phyloP scores from a whole-genome alignment of 2,797 vertebrate genomes.

The Crenuchus spilurus region DNA sequence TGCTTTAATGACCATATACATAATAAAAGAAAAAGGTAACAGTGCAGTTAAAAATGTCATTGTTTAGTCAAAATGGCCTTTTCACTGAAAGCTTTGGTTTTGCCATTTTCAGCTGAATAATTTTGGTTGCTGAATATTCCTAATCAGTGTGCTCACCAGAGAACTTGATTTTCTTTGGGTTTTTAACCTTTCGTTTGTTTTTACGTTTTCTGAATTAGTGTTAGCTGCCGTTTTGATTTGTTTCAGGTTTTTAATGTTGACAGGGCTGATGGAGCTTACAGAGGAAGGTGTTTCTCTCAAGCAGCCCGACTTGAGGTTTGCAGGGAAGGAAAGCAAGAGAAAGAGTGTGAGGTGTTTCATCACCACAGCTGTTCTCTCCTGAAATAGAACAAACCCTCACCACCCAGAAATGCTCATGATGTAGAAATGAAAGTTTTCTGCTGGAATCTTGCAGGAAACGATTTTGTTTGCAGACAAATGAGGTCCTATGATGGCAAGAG shows the following conservation, averaged over 20 bases:
- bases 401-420: constrained; percentile 28
- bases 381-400: constrained; percentile 54
- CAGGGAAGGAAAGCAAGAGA: constrained; percentile 27
- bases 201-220: not conserved
- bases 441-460: not conserved
- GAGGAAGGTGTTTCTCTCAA: constrained; percentile 27
- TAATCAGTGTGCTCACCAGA: too few species aligned
- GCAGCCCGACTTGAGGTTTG: constrained; percentile 20
- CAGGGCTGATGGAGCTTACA: constrained; percentile 1
- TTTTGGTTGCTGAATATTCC: too few species aligned
- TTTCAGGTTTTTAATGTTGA: not conserved
- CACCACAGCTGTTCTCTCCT: constrained; percentile 40
- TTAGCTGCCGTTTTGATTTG: constrained; percentile 2
- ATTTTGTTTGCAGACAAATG: constrained; percentile 26
- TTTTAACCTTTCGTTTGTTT: not conserved
- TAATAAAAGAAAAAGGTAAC: too few species aligned
- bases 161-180: too few species aligned
- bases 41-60: too few species aligned
- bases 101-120: too few species aligned
- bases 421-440: constrained; percentile 30
- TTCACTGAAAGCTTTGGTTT: too few species aligned
- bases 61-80: too few species aligned
- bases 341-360: constrained; percentile 42
- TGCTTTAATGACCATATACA: too few species aligned
- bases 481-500: constrained; percentile 10